phyloP scores from a whole-genome alignment of 2,888 invertebrate genomes.

The Drosophila robusta region DNA sequence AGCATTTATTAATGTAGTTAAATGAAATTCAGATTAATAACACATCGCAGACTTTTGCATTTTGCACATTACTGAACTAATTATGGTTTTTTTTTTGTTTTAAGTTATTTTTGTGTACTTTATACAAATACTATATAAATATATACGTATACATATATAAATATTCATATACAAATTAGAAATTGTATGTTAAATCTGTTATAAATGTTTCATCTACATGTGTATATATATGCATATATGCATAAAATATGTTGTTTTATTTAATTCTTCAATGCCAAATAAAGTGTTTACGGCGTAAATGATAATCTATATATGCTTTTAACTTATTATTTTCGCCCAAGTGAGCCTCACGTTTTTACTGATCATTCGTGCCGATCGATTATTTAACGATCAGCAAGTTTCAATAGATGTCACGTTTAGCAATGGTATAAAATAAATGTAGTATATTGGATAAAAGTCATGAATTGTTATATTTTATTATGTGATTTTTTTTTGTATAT shows the following conservation, averaged over 20 bases:
- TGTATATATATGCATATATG: conserved; percentile 21
- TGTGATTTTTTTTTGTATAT: conserved; percentile 26
- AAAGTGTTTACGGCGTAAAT: conserved; percentile 23
- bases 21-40: neutral
- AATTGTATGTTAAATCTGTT: conserved; percentile 37
- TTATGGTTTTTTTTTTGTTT: conserved; percentile 6
- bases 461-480: conserved; percentile 47
- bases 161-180: conserved; percentile 14
- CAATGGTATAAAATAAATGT: conserved; percentile 3
- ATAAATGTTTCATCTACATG: conserved; percentile 28
- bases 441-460: conserved; percentile 52
- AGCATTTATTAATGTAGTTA: conserved; percentile 32
- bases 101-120: conserved; percentile 4
- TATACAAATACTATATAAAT: conserved; percentile 13
- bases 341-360: neutral
- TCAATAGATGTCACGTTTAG: too few species aligned
- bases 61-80: conserved; percentile 3
- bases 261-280: conserved; percentile 35
- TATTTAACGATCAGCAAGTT: neutral
- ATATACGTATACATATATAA: too few species aligned
- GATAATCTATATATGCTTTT: conserved; percentile 4
- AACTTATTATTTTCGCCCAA: too few species aligned
- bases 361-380: too few species aligned
- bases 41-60: conserved; percentile 11
- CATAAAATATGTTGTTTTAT: conserved; percentile 16